phyloP scores from a whole-genome alignment of 2,797 vertebrate species.

The Mus caroli region DNA sequence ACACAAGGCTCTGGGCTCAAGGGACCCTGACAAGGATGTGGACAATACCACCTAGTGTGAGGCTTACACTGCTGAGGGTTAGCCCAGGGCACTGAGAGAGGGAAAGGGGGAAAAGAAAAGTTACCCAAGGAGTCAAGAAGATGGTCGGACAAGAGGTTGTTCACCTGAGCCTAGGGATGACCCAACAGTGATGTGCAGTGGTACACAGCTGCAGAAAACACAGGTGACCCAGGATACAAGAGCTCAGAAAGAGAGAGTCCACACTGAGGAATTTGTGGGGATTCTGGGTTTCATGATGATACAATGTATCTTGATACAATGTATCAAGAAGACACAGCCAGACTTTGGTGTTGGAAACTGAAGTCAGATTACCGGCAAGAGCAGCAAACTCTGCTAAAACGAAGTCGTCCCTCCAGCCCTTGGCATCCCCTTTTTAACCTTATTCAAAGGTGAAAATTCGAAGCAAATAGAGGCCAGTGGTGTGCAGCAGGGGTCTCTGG shows the following conservation, averaged over 20 bases:
- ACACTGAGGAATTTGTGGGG: background rate
- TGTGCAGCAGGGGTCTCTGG: background rate
- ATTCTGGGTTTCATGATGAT: background rate
- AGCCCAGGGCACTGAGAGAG: fast-evolving
- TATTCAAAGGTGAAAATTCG: background rate
- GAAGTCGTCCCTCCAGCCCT: background rate
- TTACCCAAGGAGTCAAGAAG: background rate
- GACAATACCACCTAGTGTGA: fast-evolving
- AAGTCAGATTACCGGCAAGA: background rate
- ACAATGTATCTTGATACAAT: too few relatives aligned
- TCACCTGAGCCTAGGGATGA: background rate
- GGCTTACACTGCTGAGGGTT: fast-evolving
- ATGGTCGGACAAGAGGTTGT: background rate
- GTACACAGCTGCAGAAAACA: background rate
- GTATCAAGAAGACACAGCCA: background rate
- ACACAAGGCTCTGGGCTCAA: fast-evolving
- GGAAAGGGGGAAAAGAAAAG: too few relatives aligned
- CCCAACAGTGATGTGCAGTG: fast-evolving
- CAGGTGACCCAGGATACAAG: background rate
- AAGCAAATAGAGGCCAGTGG: background rate
- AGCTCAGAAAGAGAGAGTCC: background rate
- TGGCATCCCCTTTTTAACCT: too few relatives aligned
- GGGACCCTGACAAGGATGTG: background rate
- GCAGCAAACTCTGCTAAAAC: background rate
- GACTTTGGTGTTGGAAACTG: background rate